phyloP scores from a whole-genome alignment of 2,797 vertebrate species.

The Enoplosus armatus region DNA sequence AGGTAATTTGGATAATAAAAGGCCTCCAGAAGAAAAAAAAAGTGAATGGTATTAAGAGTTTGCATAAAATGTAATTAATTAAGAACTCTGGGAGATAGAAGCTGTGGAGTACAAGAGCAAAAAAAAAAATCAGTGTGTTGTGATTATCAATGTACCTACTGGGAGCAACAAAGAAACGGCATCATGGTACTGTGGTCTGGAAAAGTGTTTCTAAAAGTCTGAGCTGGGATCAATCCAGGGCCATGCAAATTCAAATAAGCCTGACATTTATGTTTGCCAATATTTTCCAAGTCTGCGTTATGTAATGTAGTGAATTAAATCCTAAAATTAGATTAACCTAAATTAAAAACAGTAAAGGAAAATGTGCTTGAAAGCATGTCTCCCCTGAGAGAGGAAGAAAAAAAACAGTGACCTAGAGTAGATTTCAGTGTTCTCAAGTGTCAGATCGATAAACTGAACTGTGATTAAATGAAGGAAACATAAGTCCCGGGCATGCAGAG shows the following conservation, averaged over 20 bases:
- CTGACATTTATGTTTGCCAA: conserved; percentile 37
- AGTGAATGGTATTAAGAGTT: conserved; percentile 23
- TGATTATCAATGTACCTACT: conserved; percentile 33
- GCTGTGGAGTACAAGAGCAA: conserved; percentile 7
- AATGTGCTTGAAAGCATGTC: conserved; percentile 25
- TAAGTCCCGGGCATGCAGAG: conserved; percentile 23
- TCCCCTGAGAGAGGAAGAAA: conserved; percentile 11
- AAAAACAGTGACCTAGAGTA: conserved; percentile 15
- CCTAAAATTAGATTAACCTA: conserved; percentile 40
- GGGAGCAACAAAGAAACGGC: conserved; percentile 37
- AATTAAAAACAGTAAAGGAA: conserved; percentile 17
- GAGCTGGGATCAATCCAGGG: conserved; percentile 16
- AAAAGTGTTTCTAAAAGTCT: conserved; percentile 30
- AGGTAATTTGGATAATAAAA: conserved; percentile 57
- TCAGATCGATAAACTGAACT: conserved; percentile 49
- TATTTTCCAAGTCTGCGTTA: conserved; percentile 40
- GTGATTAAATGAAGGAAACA: conserved; percentile 61
- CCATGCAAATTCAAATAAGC: conserved; percentile 46
- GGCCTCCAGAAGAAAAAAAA: conserved; percentile 15
- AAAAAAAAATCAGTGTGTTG: conserved; percentile 8
- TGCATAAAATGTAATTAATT: conserved; percentile 56
- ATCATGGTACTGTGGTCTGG: conserved; percentile 19
- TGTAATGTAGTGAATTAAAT: conserved; percentile 24
- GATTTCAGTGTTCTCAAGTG: conserved; percentile 45
- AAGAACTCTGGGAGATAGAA: conserved; percentile 15